phyloP scores from a whole-genome alignment of 2,888 invertebrate species.

The Copidosoma aretas region DNA sequence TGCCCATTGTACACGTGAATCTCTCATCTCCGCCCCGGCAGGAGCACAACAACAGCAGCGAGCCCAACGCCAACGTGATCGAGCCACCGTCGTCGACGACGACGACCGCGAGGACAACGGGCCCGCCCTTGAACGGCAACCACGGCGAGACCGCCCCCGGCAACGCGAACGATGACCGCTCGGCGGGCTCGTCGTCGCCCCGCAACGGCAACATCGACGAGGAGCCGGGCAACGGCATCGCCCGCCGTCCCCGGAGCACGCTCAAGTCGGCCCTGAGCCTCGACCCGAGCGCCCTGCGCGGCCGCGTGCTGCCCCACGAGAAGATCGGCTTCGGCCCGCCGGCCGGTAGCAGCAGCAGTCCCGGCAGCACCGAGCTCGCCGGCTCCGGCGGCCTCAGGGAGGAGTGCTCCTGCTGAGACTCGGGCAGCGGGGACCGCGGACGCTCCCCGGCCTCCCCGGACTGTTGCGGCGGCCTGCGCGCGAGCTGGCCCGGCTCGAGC shows the following conservation, averaged over 20 bases:
- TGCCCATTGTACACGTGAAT: too few species aligned
- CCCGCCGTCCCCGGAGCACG: slow-evolving; percentile 55
- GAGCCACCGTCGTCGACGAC: slow-evolving; percentile 14
- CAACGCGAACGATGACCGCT: slow-evolving; percentile 56
- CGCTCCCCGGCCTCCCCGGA: slow-evolving; percentile 37
- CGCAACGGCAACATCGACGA: slow-evolving; percentile 45
- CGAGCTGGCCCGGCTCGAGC: slow-evolving; percentile 10
- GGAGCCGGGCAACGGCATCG: slow-evolving; percentile 55
- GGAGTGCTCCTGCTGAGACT: slow-evolving; percentile 59
- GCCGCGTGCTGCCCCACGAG: slow-evolving; percentile 56
- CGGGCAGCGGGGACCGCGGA: slow-evolving; percentile 53
- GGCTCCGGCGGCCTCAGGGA: slow-evolving; percentile 53
- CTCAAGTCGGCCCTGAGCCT: slow-evolving; percentile 61
- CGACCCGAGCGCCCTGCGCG: slow-evolving; percentile 59
- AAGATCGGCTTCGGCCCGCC: slow-evolving; percentile 57
- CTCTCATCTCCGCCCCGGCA: too few species aligned
- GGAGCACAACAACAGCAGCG: neutral
- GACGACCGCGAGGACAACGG: slow-evolving; percentile 32
- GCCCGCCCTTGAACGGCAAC: too few species aligned
- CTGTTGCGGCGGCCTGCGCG: neutral
- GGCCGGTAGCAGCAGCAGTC: slow-evolving; percentile 49
- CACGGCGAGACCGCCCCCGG: slow-evolving; percentile 52
- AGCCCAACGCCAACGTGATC: neutral
- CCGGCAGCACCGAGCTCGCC: slow-evolving; percentile 32
- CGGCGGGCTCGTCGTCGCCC: slow-evolving; percentile 55